phyloP scores from a whole-genome alignment of 1,140 invertebrate genomes.

The Sesamia nonagrioides region DNA sequence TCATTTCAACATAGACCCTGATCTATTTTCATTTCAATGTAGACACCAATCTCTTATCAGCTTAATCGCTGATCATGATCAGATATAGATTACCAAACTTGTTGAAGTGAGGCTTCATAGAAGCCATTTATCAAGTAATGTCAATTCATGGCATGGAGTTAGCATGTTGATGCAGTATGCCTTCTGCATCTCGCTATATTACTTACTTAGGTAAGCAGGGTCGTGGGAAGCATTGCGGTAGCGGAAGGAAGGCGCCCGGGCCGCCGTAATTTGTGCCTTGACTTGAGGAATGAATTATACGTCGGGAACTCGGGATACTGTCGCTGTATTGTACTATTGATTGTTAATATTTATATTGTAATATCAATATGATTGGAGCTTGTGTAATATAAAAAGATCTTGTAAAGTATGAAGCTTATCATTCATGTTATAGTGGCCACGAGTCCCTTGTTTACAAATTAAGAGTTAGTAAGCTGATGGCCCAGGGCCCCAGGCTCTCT shows the following conservation, averaged over 20 bases:
- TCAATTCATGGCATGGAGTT: too few species aligned
- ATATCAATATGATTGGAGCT: not conserved
- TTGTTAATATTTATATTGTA: too few species aligned
- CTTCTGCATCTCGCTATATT: not conserved
- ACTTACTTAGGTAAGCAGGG: slow-evolving; percentile 17
- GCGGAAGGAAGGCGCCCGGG: slow-evolving; percentile 34
- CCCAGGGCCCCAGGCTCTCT: too few species aligned
- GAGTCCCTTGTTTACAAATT: too few species aligned
- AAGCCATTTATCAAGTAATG: too few species aligned
- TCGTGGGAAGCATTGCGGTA: slow-evolving; percentile 29
- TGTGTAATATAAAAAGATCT: too few species aligned
- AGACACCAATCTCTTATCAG: too few species aligned
- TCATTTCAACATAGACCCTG: too few species aligned
- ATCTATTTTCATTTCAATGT: too few species aligned
- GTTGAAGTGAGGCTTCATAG: not conserved
- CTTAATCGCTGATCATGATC: not conserved
- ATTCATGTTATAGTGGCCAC: too few species aligned
- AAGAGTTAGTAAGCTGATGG: too few species aligned
- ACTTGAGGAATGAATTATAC: slow-evolving; percentile 14
- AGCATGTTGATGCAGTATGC: not conserved
- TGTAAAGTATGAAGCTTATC: too few species aligned
- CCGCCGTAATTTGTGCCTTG: slow-evolving; percentile 1
- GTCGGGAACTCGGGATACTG: slow-evolving; percentile 22
- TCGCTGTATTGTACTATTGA: slow-evolving; percentile 8
- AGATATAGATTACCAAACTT: not conserved